phyloP scores from a whole-genome alignment of 2,113 vertebrate species.

The pig (Sus scrofa) region DNA sequence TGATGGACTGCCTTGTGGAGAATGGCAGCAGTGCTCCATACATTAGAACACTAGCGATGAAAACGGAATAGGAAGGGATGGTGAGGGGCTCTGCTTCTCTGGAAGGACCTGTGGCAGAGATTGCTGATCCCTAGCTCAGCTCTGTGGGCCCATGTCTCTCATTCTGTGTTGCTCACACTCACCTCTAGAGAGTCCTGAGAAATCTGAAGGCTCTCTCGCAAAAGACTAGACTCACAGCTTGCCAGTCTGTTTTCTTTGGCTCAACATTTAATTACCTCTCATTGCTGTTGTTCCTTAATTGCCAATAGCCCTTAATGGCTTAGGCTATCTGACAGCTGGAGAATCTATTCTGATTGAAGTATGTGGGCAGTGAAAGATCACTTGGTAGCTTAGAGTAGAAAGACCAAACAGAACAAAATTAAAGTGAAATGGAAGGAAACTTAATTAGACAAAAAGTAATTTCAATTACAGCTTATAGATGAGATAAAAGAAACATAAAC shows the following conservation, averaged over 20 bases:
- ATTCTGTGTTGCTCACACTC: neutral
- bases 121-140: neutral
- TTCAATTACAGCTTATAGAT: neutral
- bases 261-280: neutral
- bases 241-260: neutral
- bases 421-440: neutral
- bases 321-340: neutral
- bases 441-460: neutral
- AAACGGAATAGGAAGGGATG: neutral
- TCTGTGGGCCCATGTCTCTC: neutral
- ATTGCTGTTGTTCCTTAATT: neutral
- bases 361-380: neutral
- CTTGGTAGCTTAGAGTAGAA: neutral
- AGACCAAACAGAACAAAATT: neutral
- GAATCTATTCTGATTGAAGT: neutral
- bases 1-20: no score
- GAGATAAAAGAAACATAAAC: neutral
- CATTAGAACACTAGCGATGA: neutral
- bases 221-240: neutral
- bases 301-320: neutral
- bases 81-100: neutral
- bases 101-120: neutral
- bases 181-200: neutral
- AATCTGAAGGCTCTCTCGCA: neutral
- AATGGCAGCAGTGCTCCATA: no score